Base-by-base conservation (phyloP, 2,113 vertebrate genomes). In the Atlantisia rogersi region DNA sequence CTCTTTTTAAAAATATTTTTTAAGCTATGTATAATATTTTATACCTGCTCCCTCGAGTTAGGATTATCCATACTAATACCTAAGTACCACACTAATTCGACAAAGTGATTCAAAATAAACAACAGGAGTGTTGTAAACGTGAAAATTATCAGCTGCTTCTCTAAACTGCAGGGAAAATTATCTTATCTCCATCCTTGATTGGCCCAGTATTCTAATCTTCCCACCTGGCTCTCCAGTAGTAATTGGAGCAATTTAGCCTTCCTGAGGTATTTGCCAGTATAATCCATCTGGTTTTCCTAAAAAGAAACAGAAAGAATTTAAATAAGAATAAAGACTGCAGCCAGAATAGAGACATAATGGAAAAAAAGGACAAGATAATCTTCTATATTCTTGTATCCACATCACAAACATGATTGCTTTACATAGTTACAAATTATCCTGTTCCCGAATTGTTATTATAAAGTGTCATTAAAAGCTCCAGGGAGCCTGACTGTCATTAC, bases 281-380 rank as follows among this genome's bases (percentile, higher is more conserved):
- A 85, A 65, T 90, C 59, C 90, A 83, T 18, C 14, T 77, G 63
- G 10, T 86, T 90, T 93, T 92, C 94, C 94, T 94, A 60, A 77
- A 95, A 93, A 62, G 79, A 93, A 93, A 15, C 22, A 92, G 63
- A 88, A 90, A 83, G 26, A 88, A 83, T 90, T 86, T 80, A 80
- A 92, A 77, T 86, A 65, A 88, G 44, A 69, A 73, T 53, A 92
- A 73, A 44, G 58, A n/a, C 24, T 55, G 11, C 16, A 62, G 17
- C 1, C 48, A 96, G 29, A 69, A 58, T 42, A 44, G 60, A 88
- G 56, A 28, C 40, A 58, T 3, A 25, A 10, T 3, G 1, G 37
- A 5, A 15, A 79, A 75, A 52, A 40, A 56, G 6, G 12, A 19
- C 18, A 87, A 56, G 6, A 46, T 70, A 65, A 40, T 82, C 24